These are phyloP conservation scores for Apis florea DNA, from an alignment of 1,140 invertebrate genomes.

Conservation along the genomic window DNA sequence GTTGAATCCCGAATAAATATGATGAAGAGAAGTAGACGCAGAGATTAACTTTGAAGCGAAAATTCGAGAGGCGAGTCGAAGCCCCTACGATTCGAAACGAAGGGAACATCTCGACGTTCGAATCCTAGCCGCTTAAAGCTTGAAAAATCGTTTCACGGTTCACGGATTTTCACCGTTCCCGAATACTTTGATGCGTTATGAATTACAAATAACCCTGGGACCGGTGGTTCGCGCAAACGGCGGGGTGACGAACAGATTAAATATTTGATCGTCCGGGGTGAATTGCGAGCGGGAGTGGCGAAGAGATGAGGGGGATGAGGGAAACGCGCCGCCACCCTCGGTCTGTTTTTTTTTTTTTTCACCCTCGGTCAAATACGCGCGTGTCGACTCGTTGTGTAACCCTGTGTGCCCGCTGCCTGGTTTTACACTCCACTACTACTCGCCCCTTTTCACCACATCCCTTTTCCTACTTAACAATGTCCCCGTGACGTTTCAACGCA, in stretches of 20 bases:
- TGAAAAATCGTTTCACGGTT: slow-evolving; percentile 26
- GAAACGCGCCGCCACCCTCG: slow-evolving; percentile 1
- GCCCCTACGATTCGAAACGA: not conserved
- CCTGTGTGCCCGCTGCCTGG: slow-evolving; percentile 21
- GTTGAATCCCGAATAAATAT: not conserved
- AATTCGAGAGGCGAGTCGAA: slow-evolving; percentile 11
- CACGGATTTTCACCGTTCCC: not conserved
- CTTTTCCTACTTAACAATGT: slow-evolving; percentile 1
- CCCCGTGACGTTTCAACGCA: not conserved
- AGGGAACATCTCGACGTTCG: not conserved
- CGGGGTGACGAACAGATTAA: slow-evolving; percentile 37
- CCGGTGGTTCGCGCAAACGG: slow-evolving; percentile 4
- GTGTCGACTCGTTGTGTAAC: slow-evolving; percentile 41
- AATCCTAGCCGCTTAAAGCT: not conserved
- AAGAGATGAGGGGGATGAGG: not conserved
- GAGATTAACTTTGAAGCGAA: not conserved
- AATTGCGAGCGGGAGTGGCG: slow-evolving; percentile 9
- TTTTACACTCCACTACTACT: slow-evolving; percentile 38
- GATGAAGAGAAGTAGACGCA: not conserved
- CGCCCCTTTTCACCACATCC: not conserved
- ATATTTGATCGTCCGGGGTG: slow-evolving; percentile 44
- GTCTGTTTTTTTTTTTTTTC: slow-evolving; percentile 19
- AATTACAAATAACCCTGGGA: slow-evolving; percentile 47
- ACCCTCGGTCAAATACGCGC: slow-evolving; percentile 6
- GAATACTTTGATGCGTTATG: slow-evolving; percentile 48